Percentiles rank a stretch among this genome's conserved stretches.
Conservation (phyloP, 2,797 vertebrate genomes). For the Psittacula derbiana region DNA sequence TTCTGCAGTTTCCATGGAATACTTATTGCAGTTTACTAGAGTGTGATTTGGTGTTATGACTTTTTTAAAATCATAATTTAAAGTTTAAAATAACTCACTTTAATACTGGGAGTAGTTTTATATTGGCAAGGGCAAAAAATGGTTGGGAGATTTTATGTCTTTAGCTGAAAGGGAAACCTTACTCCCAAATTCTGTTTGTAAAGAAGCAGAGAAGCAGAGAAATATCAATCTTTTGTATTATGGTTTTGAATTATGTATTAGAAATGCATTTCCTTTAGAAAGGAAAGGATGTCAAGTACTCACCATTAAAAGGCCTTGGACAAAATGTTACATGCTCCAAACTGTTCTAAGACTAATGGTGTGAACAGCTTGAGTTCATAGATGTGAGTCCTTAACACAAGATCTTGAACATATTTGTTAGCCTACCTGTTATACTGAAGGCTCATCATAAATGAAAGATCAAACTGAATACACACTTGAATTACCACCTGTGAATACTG, state of each 20-base stretch:
- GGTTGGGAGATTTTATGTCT: neutral
- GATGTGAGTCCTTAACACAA: neutral
- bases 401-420: neutral
- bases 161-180: neutral
- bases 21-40: neutral
- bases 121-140: neutral
- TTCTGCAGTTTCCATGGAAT: conserved; percentile 19
- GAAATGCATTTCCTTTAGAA: neutral
- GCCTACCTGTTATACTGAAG: neutral
- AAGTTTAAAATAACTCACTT: conserved; percentile 3
- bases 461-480: neutral
- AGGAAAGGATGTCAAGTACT: neutral
- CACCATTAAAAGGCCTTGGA: neutral
- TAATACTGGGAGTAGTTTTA: neutral
- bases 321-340: neutral
- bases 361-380: neutral
- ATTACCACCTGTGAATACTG: neutral
- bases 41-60: conserved; percentile 2
- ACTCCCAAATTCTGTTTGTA: neutral
- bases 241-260: neutral
- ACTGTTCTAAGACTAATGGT: neutral
- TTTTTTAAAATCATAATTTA: neutral
- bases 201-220: neutral
- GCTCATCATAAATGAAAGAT: rapidly evolving
- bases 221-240: neutral